Conservation (phyloP, 2,797 vertebrate species). For the Paedocypris micromegethes region DNA sequence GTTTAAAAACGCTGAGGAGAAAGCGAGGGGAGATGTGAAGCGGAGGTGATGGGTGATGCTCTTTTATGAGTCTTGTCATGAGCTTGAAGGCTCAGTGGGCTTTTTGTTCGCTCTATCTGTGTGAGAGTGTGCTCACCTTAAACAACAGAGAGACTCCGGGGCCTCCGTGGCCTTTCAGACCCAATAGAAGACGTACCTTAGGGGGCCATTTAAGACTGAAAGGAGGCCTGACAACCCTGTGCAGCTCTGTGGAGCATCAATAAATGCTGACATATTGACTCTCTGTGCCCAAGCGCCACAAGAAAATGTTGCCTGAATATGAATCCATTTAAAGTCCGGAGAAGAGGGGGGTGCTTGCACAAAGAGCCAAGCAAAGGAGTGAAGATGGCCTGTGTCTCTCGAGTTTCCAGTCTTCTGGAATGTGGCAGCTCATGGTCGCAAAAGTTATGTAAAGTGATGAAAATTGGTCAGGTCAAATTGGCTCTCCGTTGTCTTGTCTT, state of each 20-base stretch:
- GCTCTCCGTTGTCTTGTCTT: too few relatives aligned
- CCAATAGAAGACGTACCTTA: conserved; percentile 73
- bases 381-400: conserved; percentile 46
- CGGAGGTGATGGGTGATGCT: conserved; percentile 61
- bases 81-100: conserved; percentile 57
- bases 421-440: conserved; percentile 5
- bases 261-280: conserved; percentile 77
- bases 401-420: conserved; percentile 42
- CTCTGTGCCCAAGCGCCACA: conserved; percentile 68
- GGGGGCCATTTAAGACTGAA: conserved; percentile 75
- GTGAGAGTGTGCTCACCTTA: conserved; percentile 74
- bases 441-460: too few relatives aligned
- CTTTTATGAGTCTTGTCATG: conserved; percentile 73
- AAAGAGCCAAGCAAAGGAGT: conserved; percentile 38
- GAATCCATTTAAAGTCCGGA: conserved; percentile 68
- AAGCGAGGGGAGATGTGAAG: conserved; percentile 49
- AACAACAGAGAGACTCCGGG: conserved; percentile 68
- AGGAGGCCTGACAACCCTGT: conserved; percentile 69
- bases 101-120: conserved; percentile 57
- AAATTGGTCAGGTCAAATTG: too few relatives aligned
- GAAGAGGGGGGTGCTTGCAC: conserved; percentile 49
- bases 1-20: conserved; percentile 40
- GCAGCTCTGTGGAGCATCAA: conserved; percentile 75
- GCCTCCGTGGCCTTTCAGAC: conserved; percentile 63
- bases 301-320: conserved; percentile 77